Evolutionary conservation across 2,888 invertebrate species (phyloP), one percentile per base, ranked within the genome.

Genomic region (Trisateles emortualis): DNA sequence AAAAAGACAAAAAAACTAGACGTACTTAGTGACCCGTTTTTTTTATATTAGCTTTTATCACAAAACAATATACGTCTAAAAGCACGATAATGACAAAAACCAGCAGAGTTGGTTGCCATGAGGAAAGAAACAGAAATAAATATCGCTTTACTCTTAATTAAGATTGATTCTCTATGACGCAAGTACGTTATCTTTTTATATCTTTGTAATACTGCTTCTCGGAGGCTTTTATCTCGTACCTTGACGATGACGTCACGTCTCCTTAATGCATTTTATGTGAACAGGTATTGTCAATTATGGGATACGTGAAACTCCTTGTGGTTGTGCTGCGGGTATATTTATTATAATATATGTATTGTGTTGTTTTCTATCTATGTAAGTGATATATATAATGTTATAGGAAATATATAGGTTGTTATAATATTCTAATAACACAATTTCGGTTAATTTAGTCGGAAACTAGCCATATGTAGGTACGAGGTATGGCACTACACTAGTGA

Each of bases 131-230:
- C 38, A 19, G 36, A 29, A 52, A 52, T 45, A 79, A 74, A 76
- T 79, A 79, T 76, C 71, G 66, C 51, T 70, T 61, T 42, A 54
- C 50, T 46, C 65, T 61, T 64, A 74, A 74, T 76, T 72, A 76
- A 68, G 76, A 76, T 76, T 76, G 76, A 76, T 74, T 41, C 61
- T 43, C 40, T 19, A 36, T 13, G 6, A 29, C 43, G 44, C 33
- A 46, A 47, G 61, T 65, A 16, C 13, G 11, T 11, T 39, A 35
- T 44, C n/a, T 48, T 50, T 26, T 48, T 52, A 41, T 24, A 19
- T 36, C 30, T 30, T 50, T 13, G 24, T 52, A 19, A 29, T 32
- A 42, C 22, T 33, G 24, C 49, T 33, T 54, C 51, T 38, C 10
- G 26, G 22, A 58, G 46, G 41, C 64, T 62, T 64, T 58, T 47